A percentile compares a stretch with the other conserved stretches of the same genome.
These are phyloP conservation scores for Carpatolechia fugitivella DNA, from an alignment of 2,888 invertebrate genomes.

Conservation along the genomic window DNA sequence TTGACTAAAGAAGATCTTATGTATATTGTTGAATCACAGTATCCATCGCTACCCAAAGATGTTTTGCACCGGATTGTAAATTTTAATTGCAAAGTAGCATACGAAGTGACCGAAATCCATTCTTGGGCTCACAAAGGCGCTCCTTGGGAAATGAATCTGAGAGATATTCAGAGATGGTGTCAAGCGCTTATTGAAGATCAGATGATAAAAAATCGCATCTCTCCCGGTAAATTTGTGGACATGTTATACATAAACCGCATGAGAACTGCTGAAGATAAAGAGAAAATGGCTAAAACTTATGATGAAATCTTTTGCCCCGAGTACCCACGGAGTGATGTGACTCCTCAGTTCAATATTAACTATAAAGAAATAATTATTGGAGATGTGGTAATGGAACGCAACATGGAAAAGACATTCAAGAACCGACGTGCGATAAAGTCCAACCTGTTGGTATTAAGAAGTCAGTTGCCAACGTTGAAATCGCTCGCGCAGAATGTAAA, in stretches of 20 bases:
- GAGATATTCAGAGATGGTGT: constrained; percentile 97
- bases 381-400: constrained; percentile 76
- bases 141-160: constrained; percentile 98
- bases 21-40: constrained; percentile 83
- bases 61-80: constrained; percentile 85
- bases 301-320: constrained; percentile 66
- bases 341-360: constrained; percentile 80
- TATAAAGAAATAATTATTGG: constrained; percentile 81
- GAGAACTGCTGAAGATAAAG: constrained; percentile 87
- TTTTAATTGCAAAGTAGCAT: constrained; percentile 85
- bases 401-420: constrained; percentile 55
- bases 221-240: constrained; percentile 83
- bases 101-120: constrained; percentile 81
- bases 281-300: constrained; percentile 80
- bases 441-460: constrained; percentile 66
- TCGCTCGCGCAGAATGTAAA: constrained; percentile 91
- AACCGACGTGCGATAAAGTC: constrained; percentile 54
- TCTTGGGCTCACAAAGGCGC: constrained; percentile 89
- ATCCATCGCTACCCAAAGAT: constrained; percentile 78
- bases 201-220: constrained; percentile 37
- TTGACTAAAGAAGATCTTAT: constrained; percentile 82
- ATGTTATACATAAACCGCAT: constrained; percentile 93
- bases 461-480: constrained; percentile 84
- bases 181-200: constrained; percentile 81
- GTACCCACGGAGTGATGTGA: constrained; percentile 71